Conservation (phyloP, 2,113 vertebrate genomes). For the Ivindomyrus marchei region DNA sequence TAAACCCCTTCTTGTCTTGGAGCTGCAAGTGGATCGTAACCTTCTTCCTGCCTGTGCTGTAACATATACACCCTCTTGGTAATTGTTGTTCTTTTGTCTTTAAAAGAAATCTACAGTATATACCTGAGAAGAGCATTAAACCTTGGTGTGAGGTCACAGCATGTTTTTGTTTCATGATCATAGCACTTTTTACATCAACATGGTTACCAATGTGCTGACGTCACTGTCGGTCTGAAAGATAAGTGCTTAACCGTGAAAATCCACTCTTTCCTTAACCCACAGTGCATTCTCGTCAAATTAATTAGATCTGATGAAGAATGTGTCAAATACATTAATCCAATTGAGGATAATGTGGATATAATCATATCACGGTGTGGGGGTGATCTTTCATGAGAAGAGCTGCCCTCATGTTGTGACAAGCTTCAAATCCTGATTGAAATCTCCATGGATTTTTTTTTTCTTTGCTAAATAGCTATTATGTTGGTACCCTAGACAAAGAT, state of each 20-base stretch:
- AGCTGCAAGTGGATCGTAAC: too few species aligned
- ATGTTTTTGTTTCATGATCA: background rate
- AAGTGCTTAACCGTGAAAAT: background rate
- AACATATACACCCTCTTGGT: background rate
- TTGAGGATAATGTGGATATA: constrained; percentile 5
- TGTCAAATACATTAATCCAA: constrained; percentile 11
- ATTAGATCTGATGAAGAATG: constrained; percentile 7
- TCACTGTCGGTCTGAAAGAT: background rate
- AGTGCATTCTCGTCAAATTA: background rate
- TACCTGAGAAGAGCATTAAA: background rate
- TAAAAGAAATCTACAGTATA: background rate
- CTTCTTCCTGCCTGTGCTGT: too few species aligned
- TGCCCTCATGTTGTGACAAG: background rate
- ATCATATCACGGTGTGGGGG: background rate
- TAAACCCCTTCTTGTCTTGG: too few species aligned
- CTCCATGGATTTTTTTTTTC: constrained; percentile 1
- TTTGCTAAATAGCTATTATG: background rate
- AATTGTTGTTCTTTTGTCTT: background rate
- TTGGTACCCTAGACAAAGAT: background rate
- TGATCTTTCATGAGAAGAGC: background rate
- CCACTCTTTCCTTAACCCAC: background rate
- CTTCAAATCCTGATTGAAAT: constrained; percentile 2
- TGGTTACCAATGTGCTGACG: background rate
- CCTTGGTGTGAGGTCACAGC: background rate
- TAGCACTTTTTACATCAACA: background rate